Percentiles rank a stretch among this genome's conserved stretches.
Evolutionary conservation across 2,888 invertebrate species (phyloP).

Genomic region (Pachydiplax longipennis): DNA sequence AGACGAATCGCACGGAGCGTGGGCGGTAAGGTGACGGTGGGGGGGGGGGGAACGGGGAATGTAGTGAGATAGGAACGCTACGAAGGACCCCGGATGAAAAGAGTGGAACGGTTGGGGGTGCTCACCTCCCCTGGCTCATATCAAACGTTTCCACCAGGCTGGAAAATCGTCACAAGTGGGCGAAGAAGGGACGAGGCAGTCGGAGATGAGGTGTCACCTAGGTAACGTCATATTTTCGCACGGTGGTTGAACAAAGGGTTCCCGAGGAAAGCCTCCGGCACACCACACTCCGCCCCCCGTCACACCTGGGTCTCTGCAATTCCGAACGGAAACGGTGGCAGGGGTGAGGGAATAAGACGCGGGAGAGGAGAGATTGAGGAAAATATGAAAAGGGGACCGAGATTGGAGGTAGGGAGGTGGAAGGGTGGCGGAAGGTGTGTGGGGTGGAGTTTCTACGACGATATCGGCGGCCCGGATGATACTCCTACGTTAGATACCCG

Average conservation of each 20-base stretch:
- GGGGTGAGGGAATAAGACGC: neutral
- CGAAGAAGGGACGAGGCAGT: neutral
- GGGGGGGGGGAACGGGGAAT: neutral
- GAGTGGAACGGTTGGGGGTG: neutral
- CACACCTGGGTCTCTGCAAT: constrained; percentile 13
- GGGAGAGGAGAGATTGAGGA: neutral
- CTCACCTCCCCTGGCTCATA: neutral
- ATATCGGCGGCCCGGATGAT: neutral
- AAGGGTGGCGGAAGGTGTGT: neutral
- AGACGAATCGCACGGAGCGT: neutral
- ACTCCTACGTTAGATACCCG: neutral
- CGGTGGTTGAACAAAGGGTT: constrained; percentile 50
- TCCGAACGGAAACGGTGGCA: neutral
- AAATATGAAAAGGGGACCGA: neutral
- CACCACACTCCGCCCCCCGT: constrained; percentile 46
- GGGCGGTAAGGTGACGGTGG: neutral
- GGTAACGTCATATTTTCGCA: constrained; percentile 45
- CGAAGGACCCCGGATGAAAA: neutral
- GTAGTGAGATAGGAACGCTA: neutral
- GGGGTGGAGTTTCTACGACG: neutral
- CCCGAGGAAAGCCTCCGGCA: constrained; percentile 47
- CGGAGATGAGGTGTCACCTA: constrained; percentile 22
- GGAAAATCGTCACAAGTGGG: constrained; percentile 14
- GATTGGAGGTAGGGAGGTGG: neutral
- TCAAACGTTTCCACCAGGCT: constrained; percentile 7